Evolutionary conservation across 37 sponge, comb jelly and placozoan species (phyloP), one percentile per base, ranked within the genome.

Genomic region (Diacarnus erythraeanus): DNA sequence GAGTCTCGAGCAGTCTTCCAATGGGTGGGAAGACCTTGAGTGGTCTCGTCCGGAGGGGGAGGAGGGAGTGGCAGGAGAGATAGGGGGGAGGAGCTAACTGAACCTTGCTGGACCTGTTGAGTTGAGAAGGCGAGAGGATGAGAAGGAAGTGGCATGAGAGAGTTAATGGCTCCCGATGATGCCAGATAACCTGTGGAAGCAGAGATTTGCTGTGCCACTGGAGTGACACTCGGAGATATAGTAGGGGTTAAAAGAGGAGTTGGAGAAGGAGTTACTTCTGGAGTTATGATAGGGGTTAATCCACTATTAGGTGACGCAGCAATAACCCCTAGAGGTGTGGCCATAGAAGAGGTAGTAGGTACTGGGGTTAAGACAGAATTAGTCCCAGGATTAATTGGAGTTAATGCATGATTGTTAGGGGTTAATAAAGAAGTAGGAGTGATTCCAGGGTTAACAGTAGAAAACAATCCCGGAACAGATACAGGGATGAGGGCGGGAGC

Each of bases 1-100:
- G 58, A 38, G 36, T 91, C 92, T 56, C 42, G 57, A 5, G 84
- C 88, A 9, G 73, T 69, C 58, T 69, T 83, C 92, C 92, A 91
- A 68, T 87, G 83, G 17, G 47, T 44, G 3, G 92, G 92, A 18
- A 91, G 88, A 29, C 71, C 57, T 1, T 29, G 38, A 10, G 61
- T 67, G 34, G 38, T 64, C 2, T 58, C 76, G 39, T 51, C 10
- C 0, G 77, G 84, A 54, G 83, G 80, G 1, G 89, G 80, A 40
- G 79, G 89, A 20, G 80, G 80, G 29, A 67, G 69, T 71, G 71
- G 56, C 10, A 56, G 66, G 31, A 47, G 51, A 12, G 51, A 47
- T 6, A 47, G 51, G 51, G 51, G 51, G 51, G 51, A 47, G 51
- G 51, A 12, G 51, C 12, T 47, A 47, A 47, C 51, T n/a, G n/a